Evolutionary conservation across 2,797 vertebrate genomes (phyloP).

Genomic region (Sebastes goodei): DNA sequence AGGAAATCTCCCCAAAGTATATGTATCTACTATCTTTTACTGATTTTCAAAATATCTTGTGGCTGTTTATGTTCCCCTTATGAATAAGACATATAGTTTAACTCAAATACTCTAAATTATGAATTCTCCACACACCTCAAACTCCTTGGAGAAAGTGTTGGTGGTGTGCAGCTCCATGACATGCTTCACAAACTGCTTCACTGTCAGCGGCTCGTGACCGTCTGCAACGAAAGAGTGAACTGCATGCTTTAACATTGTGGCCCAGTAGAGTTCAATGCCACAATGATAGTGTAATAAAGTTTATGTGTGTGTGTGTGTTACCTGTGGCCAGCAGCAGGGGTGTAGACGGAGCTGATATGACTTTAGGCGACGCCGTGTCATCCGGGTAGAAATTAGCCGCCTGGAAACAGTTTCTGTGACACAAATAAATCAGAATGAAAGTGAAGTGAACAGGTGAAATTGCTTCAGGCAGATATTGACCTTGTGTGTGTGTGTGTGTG

Average conservation of each 20-base stretch:
- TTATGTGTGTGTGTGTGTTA: conserved; percentile 10
- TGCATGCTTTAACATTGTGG: neutral
- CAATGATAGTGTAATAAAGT: neutral
- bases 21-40: neutral
- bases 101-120: neutral
- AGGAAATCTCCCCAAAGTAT: neutral
- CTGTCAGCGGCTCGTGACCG: conserved; percentile 91
- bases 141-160: conserved; percentile 95
- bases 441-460: neutral
- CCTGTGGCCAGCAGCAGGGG: conserved; percentile 91
- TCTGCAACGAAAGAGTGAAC: conserved; percentile 61
- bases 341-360: conserved; percentile 88
- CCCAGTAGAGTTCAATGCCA: rapidly evolving
- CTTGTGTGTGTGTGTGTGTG: neutral
- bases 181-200: conserved; percentile 96
- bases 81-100: neutral
- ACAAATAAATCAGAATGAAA: neutral
- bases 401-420: conserved; percentile 95
- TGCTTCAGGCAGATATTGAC: neutral
- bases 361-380: conserved; percentile 89
- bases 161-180: conserved; percentile 93
- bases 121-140: conserved; percentile 87
- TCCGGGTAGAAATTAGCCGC: conserved; percentile 95
- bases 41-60: neutral
- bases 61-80: neutral